phyloP scores from a whole-genome alignment of 2,113 vertebrate species.

The Macaca mulatta region DNA sequence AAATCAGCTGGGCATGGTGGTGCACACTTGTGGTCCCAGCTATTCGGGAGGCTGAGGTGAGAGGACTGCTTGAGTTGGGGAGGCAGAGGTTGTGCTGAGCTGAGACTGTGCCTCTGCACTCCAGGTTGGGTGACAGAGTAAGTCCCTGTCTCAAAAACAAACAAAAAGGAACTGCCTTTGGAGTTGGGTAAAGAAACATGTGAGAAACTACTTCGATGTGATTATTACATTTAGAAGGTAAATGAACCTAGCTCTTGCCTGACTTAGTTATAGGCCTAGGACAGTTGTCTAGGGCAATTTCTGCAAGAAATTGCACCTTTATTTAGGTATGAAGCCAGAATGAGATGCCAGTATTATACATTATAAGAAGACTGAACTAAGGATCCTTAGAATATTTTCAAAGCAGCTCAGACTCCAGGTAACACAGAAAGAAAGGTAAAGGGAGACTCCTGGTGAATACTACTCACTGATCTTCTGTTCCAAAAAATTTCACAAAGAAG shows the following conservation, averaged over 20 bases:
- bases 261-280: neutral
- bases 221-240: neutral
- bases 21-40: too few species aligned
- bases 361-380: neutral
- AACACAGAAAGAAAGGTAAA: neutral
- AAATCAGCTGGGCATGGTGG: too few species aligned
- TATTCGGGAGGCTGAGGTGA: too few species aligned
- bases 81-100: too few species aligned
- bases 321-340: slow-evolving; percentile 34
- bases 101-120: too few species aligned
- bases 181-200: neutral
- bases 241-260: neutral
- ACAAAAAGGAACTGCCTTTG: neutral
- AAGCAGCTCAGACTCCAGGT: neutral
- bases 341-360: neutral
- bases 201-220: neutral
- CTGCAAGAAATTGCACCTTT: neutral
- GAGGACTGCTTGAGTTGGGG: too few species aligned
- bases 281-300: neutral
- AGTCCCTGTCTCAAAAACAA: too few species aligned
- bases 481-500: slow-evolving; percentile 99
- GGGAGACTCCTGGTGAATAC: neutral
- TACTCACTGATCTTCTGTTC: slow-evolving; percentile 99
- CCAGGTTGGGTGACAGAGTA: too few species aligned
- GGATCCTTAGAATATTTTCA: neutral